Percentiles rank a stretch among this genome's conserved stretches.
These are phyloP conservation scores for Dascyllus trimaculatus DNA, from an alignment of 2,113 vertebrate genomes.

Conservation along the genomic window DNA sequence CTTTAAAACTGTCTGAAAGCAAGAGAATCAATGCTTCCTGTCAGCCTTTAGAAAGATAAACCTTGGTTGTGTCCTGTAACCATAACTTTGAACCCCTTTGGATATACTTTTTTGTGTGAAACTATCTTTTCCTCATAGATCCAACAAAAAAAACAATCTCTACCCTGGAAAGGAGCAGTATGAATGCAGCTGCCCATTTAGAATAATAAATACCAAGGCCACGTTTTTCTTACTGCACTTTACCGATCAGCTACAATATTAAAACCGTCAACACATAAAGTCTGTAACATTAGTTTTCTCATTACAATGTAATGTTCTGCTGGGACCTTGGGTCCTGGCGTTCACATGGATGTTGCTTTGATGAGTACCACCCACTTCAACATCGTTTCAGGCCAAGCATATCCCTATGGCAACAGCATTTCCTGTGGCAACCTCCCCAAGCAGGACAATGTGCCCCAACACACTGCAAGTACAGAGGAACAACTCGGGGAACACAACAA, in stretches of 20 bases:
- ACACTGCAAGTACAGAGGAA: too few relatives aligned
- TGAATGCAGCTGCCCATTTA: neutral
- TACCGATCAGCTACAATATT: neutral
- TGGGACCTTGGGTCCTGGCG: too few relatives aligned
- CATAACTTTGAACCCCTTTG: neutral
- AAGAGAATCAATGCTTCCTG: neutral
- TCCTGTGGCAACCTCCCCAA: too few relatives aligned
- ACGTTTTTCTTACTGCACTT: neutral
- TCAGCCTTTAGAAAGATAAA: neutral
- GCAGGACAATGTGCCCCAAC: too few relatives aligned
- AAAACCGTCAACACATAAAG: too few relatives aligned
- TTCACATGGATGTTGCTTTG: too few relatives aligned
- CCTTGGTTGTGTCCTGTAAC: neutral
- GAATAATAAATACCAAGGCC: neutral
- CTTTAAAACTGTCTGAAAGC: neutral
- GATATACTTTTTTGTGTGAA: constrained; percentile 10
- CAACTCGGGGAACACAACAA: too few relatives aligned
- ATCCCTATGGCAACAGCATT: too few relatives aligned
- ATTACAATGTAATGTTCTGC: too few relatives aligned
- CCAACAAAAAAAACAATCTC: neutral
- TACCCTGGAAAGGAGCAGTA: neutral
- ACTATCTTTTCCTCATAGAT: neutral
- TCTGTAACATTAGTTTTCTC: too few relatives aligned
- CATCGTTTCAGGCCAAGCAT: too few relatives aligned
- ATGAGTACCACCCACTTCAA: too few relatives aligned